Evolutionary conservation across 2,797 vertebrate genomes (phyloP).

Genomic region (Darevskia nairensis): DNA sequence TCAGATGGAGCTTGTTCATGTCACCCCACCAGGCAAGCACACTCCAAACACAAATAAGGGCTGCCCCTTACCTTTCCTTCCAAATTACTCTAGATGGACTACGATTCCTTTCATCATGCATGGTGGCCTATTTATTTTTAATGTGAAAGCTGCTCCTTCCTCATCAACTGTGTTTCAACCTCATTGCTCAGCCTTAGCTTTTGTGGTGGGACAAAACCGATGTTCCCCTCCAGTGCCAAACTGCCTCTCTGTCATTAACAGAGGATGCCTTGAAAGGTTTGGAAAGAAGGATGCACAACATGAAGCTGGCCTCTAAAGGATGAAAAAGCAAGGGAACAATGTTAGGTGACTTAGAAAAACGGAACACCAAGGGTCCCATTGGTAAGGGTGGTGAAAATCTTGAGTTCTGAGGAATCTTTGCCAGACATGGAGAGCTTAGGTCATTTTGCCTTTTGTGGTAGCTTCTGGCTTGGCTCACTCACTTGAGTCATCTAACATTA

Average conservation of each 20-base stretch:
- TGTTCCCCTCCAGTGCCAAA: background rate
- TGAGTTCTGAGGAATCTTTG: background rate
- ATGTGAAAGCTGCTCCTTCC: background rate
- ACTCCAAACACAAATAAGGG: background rate
- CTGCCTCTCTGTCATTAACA: background rate
- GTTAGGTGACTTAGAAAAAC: background rate
- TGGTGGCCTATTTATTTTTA: background rate
- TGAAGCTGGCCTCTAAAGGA: background rate
- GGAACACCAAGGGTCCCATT: background rate
- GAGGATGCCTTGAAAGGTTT: background rate
- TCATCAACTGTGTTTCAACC: background rate
- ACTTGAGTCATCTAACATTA: background rate
- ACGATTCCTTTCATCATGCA: background rate
- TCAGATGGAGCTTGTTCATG: too few relatives aligned
- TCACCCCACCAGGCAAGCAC: background rate
- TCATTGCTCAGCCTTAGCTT: background rate
- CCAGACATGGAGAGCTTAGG: background rate
- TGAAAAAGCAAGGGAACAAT: background rate
- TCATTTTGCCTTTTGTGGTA: background rate
- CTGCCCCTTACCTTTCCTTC: background rate
- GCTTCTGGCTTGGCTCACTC: background rate
- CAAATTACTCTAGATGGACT: background rate
- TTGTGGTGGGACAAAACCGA: too few relatives aligned
- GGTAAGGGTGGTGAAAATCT: background rate
- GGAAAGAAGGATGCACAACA: too few relatives aligned